Percentiles rank a stretch among this genome's conserved stretches.
Conservation (phyloP, 2,797 vertebrate genomes). For the Poecilia wingei region DNA sequence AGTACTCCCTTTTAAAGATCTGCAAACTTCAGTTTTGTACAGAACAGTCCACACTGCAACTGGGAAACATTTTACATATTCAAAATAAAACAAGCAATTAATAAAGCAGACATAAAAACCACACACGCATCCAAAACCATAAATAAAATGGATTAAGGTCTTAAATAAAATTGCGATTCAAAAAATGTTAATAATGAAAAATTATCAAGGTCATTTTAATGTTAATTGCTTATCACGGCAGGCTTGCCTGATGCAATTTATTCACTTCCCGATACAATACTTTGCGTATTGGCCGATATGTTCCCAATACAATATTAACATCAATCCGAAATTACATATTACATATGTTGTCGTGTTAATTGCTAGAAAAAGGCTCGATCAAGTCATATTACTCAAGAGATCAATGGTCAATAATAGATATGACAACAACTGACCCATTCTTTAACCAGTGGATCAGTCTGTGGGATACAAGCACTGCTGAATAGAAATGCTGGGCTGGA, state of each 20-base stretch:
- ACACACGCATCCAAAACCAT: too few species aligned
- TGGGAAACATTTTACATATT: too few species aligned
- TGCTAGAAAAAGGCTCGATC: not conserved
- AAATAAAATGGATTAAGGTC: too few species aligned
- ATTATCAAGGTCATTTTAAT: too few species aligned
- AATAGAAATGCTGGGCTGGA: not conserved
- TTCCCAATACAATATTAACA: not conserved
- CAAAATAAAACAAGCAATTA: too few species aligned
- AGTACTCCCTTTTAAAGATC: too few species aligned
- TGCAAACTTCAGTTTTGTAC: too few species aligned
- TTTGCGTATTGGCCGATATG: not conserved
- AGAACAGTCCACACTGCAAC: too few species aligned
- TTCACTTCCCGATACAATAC: not conserved
- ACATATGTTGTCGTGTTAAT: not conserved
- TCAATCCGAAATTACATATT: not conserved
- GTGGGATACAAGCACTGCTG: not conserved
- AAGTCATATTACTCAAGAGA: not conserved
- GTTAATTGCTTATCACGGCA: too few species aligned
- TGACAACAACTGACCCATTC: not conserved
- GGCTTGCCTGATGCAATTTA: not conserved
- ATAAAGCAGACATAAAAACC: too few species aligned
- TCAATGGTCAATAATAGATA: not conserved
- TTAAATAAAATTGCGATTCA: too few species aligned
- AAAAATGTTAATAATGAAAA: too few species aligned
- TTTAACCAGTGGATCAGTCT: not conserved